Evolutionary conservation across 2,113 vertebrate genomes (phyloP), one percentile per base, ranked within the genome.

Genomic region (Alces alces): DNA sequence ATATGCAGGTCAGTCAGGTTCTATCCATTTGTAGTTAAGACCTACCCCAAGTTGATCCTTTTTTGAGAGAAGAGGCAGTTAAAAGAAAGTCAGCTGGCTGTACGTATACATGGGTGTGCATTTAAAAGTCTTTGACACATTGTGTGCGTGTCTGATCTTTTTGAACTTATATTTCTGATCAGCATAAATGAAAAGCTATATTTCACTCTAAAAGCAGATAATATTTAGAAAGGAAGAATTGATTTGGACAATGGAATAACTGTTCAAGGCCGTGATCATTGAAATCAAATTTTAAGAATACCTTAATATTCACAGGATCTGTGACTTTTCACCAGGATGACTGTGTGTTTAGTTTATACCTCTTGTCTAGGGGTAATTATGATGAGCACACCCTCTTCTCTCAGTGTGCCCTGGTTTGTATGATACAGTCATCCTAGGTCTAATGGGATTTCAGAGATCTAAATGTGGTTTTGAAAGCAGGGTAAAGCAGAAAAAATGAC

Each of bases 161-260:
- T 95, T 79, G 43, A 97, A 58, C 25, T 95, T 86, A 57, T 25
- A 58, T 76, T 89, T 95, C 28, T 96, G 36, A 90, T 95, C 47
- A 86, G 15, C 25, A 64, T 96, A 93, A 90, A 86, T 64, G n/a
- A 85, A 89, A 91, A 91, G 21, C n/a, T 87, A 0, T 96, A 60
- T 76, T 80, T 96, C 73, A 19, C 39, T 90, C n/a, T 76, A 87
- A 96, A 92, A 86, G 54, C 60, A 90, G 3, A 19, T 86, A 55
- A 15, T 93, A 57, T 57, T 61, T 61, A 73, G 43, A 92, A 86
- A 93, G 82, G 58, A 76, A 82, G 30, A 96, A 33, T 83, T 90
- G 58, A 82, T 86, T 92, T 95, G 86, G 54, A 86, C 52, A 86
- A 17, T 64, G 43, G 47, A 90, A 90, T 92, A 47, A 39, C 27